phyloP scores from a whole-genome alignment of 2,113 vertebrate genomes.

The Protobothrops mucrosquamatus region DNA sequence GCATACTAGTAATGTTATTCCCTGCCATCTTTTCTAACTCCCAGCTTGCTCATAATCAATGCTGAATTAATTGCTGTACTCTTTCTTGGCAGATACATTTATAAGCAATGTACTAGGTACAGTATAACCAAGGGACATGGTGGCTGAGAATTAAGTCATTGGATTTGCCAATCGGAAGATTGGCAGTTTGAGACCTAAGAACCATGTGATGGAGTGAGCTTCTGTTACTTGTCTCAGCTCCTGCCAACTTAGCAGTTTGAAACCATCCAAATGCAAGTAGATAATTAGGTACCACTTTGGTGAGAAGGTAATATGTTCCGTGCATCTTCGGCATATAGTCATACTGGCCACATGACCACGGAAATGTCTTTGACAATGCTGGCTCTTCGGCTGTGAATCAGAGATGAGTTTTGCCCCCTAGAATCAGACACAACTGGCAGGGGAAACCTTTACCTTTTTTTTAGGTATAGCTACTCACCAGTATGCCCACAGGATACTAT shows the following conservation, averaged over 20 bases:
- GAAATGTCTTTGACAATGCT: not conserved
- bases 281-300: not conserved
- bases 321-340: not conserved
- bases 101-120: not conserved
- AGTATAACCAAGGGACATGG: not conserved
- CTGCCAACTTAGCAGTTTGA: not conserved
- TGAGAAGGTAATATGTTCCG: not conserved
- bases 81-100: not conserved
- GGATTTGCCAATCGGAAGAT: not conserved
- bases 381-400: not conserved
- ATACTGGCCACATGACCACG: not conserved
- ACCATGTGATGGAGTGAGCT: not conserved
- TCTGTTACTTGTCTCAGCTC: not conserved
- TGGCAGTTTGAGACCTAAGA: not conserved
- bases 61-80: not conserved
- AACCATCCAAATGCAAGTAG: not conserved
- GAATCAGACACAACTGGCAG: too few species aligned
- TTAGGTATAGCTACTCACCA: not conserved
- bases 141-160: not conserved
- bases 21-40: not conserved
- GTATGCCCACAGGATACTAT: not conserved
- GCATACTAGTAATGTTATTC: not conserved
- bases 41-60: not conserved
- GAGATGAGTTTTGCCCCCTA: too few species aligned
- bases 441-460: too few species aligned